These are phyloP conservation scores for Melanotaenia pygmaea DNA, from an alignment of 2,797 vertebrate species.

Conservation along the genomic window DNA sequence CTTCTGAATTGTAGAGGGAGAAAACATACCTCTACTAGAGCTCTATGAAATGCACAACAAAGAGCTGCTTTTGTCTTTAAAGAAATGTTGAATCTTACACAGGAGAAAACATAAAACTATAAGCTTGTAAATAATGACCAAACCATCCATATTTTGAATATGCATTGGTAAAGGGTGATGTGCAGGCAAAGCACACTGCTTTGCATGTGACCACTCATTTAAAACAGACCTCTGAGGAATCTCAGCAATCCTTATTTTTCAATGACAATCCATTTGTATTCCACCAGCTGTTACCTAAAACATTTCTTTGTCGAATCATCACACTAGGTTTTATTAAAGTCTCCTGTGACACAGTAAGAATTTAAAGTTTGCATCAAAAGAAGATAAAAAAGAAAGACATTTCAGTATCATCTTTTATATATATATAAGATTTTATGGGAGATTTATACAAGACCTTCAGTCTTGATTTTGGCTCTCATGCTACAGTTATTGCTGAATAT, in stretches of 20 bases:
- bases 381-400: not conserved
- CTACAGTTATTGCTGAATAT: not conserved
- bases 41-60: not conserved
- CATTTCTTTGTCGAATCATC: slow-evolving; percentile 1
- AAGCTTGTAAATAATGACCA: not conserved
- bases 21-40: not conserved
- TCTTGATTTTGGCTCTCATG: not conserved
- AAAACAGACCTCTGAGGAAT: not conserved
- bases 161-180: too few species aligned
- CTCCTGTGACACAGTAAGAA: not conserved
- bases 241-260: not conserved
- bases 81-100: not conserved
- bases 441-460: not conserved
- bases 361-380: slow-evolving; percentile 17
- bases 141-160: not conserved
- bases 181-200: not conserved
- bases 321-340: not conserved
- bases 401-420: not conserved
- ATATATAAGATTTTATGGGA: not conserved
- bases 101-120: not conserved
- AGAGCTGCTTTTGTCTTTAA: not conserved
- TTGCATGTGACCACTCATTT: not conserved
- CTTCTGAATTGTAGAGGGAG: not conserved
- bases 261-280: slow-evolving; percentile 13
- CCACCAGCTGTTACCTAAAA: not conserved